Evolutionary conservation across 2,797 vertebrate species (phyloP).

Genomic region (Phyllotis vaccarum): DNA sequence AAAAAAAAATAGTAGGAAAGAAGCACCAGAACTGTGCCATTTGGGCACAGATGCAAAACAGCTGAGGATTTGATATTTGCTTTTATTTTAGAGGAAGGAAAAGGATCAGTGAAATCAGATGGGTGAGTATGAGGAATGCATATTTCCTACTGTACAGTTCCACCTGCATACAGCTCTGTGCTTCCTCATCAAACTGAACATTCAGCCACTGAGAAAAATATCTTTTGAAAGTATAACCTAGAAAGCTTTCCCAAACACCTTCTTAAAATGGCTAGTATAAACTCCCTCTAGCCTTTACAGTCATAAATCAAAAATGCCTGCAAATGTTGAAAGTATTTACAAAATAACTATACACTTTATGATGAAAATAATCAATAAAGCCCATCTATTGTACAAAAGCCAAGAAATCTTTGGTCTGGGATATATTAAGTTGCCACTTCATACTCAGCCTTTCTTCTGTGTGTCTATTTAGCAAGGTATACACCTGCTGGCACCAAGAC

Average conservation of each 20-base stretch:
- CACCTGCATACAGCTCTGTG: not conserved
- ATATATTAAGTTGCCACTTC: not conserved
- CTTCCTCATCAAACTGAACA: not conserved
- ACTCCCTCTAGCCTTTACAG: not conserved
- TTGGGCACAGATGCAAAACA: not conserved
- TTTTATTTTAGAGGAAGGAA: not conserved
- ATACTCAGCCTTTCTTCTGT: not conserved
- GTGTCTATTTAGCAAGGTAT: not conserved
- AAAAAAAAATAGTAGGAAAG: not conserved
- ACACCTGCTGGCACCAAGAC: not conserved
- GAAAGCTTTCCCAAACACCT: slow-evolving; percentile 3
- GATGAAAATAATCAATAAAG: not conserved
- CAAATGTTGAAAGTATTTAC: slow-evolving; percentile 13
- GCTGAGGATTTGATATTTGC: not conserved
- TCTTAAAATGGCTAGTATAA: not conserved
- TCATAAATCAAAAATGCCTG: not conserved
- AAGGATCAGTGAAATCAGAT: too few species aligned
- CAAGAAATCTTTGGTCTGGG: not conserved
- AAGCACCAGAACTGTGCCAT: not conserved
- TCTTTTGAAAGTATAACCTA: not conserved
- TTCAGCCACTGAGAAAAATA: not conserved
- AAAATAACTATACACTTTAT: not conserved
- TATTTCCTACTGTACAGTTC: too few species aligned
- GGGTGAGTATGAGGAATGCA: not conserved
- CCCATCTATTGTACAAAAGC: not conserved